A percentile compares a stretch with the other conserved stretches of the same genome.
phyloP scores from a whole-genome alignment of 2,888 invertebrate species.

The Xanthorhoe spadicearia region DNA sequence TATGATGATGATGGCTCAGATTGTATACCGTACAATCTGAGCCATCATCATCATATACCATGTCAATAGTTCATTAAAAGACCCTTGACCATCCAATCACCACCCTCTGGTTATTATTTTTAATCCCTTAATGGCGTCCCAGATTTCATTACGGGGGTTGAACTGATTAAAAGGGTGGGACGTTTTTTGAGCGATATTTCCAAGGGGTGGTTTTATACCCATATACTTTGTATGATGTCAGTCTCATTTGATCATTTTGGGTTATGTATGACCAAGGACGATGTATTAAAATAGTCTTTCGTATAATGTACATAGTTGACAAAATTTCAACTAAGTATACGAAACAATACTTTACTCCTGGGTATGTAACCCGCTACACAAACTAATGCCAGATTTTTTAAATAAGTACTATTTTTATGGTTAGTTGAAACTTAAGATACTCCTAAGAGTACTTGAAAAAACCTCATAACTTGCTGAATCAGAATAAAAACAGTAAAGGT shows the following conservation, averaged over 20 bases:
- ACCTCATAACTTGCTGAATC: no score
- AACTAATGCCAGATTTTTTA: no score
- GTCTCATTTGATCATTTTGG: background rate
- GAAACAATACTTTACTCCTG: background rate
- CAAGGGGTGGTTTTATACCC: slow-evolving; percentile 38
- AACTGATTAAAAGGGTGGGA: slow-evolving; percentile 79
- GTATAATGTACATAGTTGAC: no score
- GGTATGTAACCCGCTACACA: no score
- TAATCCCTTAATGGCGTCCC: slow-evolving; percentile 83
- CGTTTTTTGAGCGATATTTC: slow-evolving; percentile 58
- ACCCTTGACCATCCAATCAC: slow-evolving; percentile 64
- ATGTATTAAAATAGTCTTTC: no score
- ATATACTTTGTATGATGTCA: background rate
- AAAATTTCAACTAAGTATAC: no score
- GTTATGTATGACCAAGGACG: background rate
- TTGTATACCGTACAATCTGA: slow-evolving; percentile 9
- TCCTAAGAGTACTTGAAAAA: no score
- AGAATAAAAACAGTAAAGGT: no score
- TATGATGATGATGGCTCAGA: slow-evolving; percentile 6
- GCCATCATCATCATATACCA: slow-evolving; percentile 19
- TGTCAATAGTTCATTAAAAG: slow-evolving; percentile 73
- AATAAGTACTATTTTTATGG: background rate
- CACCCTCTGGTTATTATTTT: slow-evolving; percentile 79
- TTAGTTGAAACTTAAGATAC: no score
- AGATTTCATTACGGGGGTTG: slow-evolving; percentile 82